phyloP scores from a whole-genome alignment of 64 coral and sea anemone genomes.

The Montipora cactus region DNA sequence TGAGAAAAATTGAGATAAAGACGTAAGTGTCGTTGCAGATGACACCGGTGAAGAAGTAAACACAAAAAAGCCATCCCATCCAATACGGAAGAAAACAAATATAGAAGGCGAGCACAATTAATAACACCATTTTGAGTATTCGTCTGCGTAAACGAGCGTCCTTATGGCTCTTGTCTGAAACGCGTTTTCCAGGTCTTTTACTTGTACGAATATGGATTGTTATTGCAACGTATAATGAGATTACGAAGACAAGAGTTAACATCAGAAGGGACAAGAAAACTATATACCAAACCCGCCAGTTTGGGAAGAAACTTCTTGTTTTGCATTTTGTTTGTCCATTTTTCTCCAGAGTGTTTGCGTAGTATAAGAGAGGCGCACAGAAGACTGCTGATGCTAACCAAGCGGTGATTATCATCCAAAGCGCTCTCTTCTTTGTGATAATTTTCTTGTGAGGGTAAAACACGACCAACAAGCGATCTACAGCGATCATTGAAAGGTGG shows the following conservation, averaged over 20 bases:
- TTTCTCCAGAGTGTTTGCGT: constrained; percentile 28
- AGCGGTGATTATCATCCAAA: constrained; percentile 40
- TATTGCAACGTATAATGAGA: constrained; percentile 64
- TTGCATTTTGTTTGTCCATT: constrained; percentile 28
- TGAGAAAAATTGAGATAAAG: constrained; percentile 23
- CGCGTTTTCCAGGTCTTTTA: constrained; percentile 26
- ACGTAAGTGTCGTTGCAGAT: constrained; percentile 33
- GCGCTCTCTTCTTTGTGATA: constrained; percentile 38
- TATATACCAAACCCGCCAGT: not conserved
- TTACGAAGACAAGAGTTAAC: constrained; percentile 8
- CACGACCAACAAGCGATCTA: constrained; percentile 78
- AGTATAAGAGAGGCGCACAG: constrained; percentile 64
- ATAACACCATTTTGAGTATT: too few relatives aligned
- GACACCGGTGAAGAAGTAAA: constrained; percentile 4
- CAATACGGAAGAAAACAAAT: constrained; percentile 72
- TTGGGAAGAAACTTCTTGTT: constrained; percentile 34
- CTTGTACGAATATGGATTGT: constrained; percentile 34
- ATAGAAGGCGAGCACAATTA: too few relatives aligned
- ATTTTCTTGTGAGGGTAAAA: constrained; percentile 70
- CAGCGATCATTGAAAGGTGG: constrained; percentile 62
- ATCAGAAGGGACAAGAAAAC: too few relatives aligned
- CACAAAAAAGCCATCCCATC: constrained; percentile 70
- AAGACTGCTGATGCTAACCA: constrained; percentile 62
- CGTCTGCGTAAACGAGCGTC: too few relatives aligned
- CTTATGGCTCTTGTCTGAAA: not conserved